A percentile compares a stretch with the other conserved stretches of the same genome.
Conservation (phyloP, 2,888 invertebrate species). For the Philereme vetulata region DNA sequence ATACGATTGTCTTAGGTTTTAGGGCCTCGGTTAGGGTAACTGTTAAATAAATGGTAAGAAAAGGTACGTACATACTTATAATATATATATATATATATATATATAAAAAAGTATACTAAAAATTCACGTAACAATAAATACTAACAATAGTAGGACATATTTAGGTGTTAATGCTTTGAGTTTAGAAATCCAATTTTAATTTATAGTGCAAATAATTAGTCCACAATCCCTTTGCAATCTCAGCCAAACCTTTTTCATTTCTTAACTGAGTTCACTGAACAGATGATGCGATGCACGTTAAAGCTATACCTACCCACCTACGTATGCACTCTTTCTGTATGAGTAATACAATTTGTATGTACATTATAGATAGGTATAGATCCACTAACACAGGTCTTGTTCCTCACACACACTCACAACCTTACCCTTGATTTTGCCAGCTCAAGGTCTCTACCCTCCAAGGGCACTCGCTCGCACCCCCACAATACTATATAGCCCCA, state of each 20-base stretch:
- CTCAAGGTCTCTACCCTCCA: conserved; percentile 83
- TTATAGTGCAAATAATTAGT: background rate
- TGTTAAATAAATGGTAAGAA: no score
- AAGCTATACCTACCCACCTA: conserved; percentile 22
- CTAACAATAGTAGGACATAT: no score
- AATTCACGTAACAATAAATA: no score
- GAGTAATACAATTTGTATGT: conserved; percentile 14
- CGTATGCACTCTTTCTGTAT: conserved; percentile 8
- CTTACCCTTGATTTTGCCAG: conserved; percentile 84
- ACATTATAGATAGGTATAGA: conserved; percentile 40
- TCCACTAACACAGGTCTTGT: conserved; percentile 58
- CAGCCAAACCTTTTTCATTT: conserved; percentile 8
- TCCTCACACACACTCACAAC: conserved; percentile 64
- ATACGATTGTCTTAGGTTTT: no score
- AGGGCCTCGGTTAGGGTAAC: no score
- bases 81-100: no score
- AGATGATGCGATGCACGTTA: conserved; percentile 39
- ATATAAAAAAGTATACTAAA: no score
- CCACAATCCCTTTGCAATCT: background rate
- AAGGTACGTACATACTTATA: no score
- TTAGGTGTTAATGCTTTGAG: no score
- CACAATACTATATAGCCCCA: conserved; percentile 55
- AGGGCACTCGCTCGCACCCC: conserved; percentile 61
- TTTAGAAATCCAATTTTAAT: background rate
- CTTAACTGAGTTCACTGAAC: conserved; percentile 47